phyloP scores from a whole-genome alignment of 2,888 invertebrate genomes.

The Melieria crassipennis region DNA sequence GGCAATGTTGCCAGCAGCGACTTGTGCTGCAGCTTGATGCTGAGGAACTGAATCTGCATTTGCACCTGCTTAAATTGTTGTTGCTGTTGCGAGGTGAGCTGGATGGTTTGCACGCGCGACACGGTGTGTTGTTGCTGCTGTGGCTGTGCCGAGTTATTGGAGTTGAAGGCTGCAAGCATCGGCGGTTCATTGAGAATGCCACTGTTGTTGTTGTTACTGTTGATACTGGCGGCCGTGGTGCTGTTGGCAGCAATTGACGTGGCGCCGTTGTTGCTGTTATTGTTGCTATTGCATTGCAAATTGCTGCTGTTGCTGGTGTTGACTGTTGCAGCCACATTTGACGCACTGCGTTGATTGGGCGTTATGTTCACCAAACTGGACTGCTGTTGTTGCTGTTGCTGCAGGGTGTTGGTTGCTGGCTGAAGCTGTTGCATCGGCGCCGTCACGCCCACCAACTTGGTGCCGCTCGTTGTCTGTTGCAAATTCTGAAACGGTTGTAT shows the following conservation, averaged over 20 bases:
- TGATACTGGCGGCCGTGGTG: constrained; percentile 27
- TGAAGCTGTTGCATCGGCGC: constrained; percentile 64
- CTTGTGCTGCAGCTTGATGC: constrained; percentile 68
- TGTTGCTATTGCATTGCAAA: constrained; percentile 21
- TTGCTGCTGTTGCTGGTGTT: constrained; percentile 4
- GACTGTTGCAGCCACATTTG: background rate
- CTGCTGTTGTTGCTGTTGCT: constrained; percentile 23
- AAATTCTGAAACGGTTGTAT: constrained; percentile 60
- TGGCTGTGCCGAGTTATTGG: constrained; percentile 8
- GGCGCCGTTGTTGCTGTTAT: constrained; percentile 3
- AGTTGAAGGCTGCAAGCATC: constrained; percentile 31
- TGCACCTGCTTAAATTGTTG: constrained; percentile 74
- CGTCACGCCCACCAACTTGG: constrained; percentile 63
- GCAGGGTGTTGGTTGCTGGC: constrained; percentile 3
- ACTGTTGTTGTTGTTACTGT: constrained; percentile 37
- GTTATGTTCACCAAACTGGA: too few species aligned
- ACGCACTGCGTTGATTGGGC: too few species aligned
- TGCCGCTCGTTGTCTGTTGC: constrained; percentile 60
- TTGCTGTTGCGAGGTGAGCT: constrained; percentile 78
- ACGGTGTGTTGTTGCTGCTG: constrained; percentile 60
- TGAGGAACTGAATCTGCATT: constrained; percentile 75
- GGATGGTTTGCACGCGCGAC: constrained; percentile 77
- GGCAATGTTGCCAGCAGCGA: constrained; percentile 58
- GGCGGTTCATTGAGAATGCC: constrained; percentile 19
- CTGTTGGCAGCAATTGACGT: background rate